Percentiles rank a stretch among this genome's conserved stretches.
Evolutionary conservation across 2,888 invertebrate genomes (phyloP).

Genomic region (Xestia rhomboidea): DNA sequence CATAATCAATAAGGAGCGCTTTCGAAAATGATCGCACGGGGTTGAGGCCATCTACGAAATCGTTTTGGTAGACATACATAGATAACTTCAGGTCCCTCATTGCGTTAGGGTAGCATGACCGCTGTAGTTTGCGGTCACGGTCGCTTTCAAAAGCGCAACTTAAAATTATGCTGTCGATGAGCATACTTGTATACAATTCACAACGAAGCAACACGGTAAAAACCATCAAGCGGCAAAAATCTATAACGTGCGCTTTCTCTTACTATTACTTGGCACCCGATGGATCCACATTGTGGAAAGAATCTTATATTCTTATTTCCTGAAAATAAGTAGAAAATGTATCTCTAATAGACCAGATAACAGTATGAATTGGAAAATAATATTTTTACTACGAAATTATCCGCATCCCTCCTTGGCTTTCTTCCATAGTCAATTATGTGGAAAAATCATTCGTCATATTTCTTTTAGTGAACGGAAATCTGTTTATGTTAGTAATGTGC

Average conservation of each 20-base stretch:
- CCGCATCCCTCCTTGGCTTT: constrained; percentile 53
- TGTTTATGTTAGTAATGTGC: constrained; percentile 54
- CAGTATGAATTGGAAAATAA: constrained; percentile 52
- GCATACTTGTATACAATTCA: not conserved
- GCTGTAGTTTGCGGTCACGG: not conserved
- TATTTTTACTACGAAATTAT: constrained; percentile 49
- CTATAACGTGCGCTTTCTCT: constrained; percentile 28
- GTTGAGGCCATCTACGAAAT: not conserved
- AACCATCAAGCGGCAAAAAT: constrained; percentile 12
- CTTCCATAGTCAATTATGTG: constrained; percentile 57
- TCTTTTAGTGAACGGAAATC: constrained; percentile 36
- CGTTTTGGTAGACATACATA: not conserved
- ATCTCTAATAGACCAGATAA: constrained; percentile 57
- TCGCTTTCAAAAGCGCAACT: not conserved
- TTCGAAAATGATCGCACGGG: not conserved
- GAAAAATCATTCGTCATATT: constrained; percentile 57
- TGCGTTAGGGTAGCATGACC: not conserved
- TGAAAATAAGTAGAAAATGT: constrained; percentile 63
- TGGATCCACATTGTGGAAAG: constrained; percentile 65
- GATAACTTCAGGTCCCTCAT: not conserved
- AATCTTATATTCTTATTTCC: constrained; percentile 50
- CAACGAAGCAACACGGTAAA: not conserved
- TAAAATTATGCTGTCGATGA: not conserved
- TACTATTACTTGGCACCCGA: constrained; percentile 65
- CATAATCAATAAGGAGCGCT: not conserved